A percentile compares a stretch with the other conserved stretches of the same genome.
Evolutionary conservation across 2,797 vertebrate genomes (phyloP).

Genomic region (Amblyopsis hoosieri): DNA sequence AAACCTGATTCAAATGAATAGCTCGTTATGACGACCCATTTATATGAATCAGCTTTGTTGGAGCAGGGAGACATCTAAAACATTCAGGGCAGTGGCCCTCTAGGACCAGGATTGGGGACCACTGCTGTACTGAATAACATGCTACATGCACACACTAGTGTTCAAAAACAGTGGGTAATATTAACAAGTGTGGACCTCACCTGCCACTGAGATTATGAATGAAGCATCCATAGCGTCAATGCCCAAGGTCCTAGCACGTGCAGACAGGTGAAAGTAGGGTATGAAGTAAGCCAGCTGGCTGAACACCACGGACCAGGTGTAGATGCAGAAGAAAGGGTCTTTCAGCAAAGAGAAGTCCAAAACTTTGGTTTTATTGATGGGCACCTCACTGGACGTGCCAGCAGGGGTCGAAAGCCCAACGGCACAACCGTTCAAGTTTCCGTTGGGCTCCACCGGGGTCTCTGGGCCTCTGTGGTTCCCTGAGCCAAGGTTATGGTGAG

Average conservation of each 20-base stretch:
- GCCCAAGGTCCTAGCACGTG: slow-evolving; percentile 86
- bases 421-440: slow-evolving; percentile 63
- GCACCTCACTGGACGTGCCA: slow-evolving; percentile 47
- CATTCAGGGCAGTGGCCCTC: no score
- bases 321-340: slow-evolving; percentile 90
- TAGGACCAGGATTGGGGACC: no score
- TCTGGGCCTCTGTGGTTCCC: slow-evolving; percentile 52
- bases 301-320: slow-evolving; percentile 92
- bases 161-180: not conserved
- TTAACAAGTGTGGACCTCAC: slow-evolving; percentile 71
- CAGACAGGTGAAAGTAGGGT: slow-evolving; percentile 89
- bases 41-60: no score
- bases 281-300: slow-evolving; percentile 92
- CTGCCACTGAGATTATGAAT: slow-evolving; percentile 88
- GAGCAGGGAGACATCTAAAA: no score
- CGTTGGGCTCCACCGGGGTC: slow-evolving; percentile 57
- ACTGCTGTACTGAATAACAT: not conserved
- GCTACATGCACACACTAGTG: not conserved
- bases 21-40: no score
- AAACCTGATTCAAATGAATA: no score
- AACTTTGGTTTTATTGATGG: slow-evolving; percentile 68
- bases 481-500: slow-evolving; percentile 47
- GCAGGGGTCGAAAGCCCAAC: slow-evolving; percentile 50
- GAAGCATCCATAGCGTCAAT: slow-evolving; percentile 90
- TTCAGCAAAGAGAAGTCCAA: slow-evolving; percentile 85